Conservation (phyloP, 2,797 vertebrate species). For the Phoxinus dragarum region DNA sequence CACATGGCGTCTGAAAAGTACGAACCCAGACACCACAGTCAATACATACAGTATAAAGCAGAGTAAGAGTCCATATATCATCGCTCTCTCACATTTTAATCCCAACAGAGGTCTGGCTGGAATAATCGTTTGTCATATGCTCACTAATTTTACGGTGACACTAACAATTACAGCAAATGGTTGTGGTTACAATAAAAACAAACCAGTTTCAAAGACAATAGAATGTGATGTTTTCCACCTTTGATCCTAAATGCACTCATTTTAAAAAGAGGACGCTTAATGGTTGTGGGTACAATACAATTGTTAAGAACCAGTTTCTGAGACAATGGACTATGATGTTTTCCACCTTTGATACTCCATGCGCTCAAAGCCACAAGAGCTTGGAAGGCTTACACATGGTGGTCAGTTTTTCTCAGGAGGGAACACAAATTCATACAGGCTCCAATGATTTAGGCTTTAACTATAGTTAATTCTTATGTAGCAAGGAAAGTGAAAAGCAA, state of each 20-base stretch:
- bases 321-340: constrained; percentile 23
- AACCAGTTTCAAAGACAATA: neutral
- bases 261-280: neutral
- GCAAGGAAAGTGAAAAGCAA: neutral
- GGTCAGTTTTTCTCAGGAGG: constrained; percentile 1
- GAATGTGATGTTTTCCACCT: neutral
- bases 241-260: neutral
- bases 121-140: constrained; percentile 2
- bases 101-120: neutral
- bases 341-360: constrained; percentile 20
- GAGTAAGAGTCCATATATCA: neutral
- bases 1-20: constrained; percentile 6
- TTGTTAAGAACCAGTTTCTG: constrained; percentile 8
- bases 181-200: neutral
- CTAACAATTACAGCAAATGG: neutral
- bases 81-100: neutral
- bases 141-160: neutral
- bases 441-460: constrained; percentile 7
- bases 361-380: constrained; percentile 17
- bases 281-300: neutral
- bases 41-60: neutral
- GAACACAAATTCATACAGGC: constrained; percentile 6
- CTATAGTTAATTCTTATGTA: neutral
- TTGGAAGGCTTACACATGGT: constrained; percentile 26
- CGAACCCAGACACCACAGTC: constrained; percentile 14